Evolutionary conservation across 2,113 vertebrate genomes (phyloP), one percentile per base, ranked within the genome.

Genomic region (Procavia capensis): DNA sequence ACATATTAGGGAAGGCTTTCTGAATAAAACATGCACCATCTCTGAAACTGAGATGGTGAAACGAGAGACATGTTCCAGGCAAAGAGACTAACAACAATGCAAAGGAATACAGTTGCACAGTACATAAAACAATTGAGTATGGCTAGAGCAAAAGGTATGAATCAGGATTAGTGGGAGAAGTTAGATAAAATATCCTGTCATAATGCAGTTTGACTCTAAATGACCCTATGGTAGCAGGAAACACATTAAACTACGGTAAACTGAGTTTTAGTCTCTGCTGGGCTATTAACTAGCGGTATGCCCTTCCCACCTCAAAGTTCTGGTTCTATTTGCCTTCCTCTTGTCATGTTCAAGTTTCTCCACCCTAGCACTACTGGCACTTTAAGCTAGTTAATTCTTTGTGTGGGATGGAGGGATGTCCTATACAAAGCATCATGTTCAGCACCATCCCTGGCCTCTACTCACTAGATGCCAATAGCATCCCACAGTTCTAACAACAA

Each of bases 161-260:
- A 59, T 90, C 63, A 59, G 41, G 45, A 96, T 84, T 95, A 91
- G 75, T 68, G 45, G 66, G n/a, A 90, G 20, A 88, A 43, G 36
- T 20, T 50, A 90, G 24, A 85, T 66, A 76, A 91, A 88, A 75
- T 76, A 91, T 25, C 75, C 27, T 93, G 39, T n/a, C 36, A 84
- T 78, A 85, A 85, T 88, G 74, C 39, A 34, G 43, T 59, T 5
- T 39, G 29, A 85, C 10, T 81, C n/a, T 64, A 81, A 93, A 59
- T 64, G 63, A 36, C 24, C 36, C 39, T 75, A 63, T 4, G 59
- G 34, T 8, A 68, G 41, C 75, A 68, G 9, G 50, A 4, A 91
- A 19, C 43, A 86, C 83, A 93, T 20, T 31, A 91, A 39, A 74
- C 20, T 39, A 81, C 41, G 11, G 41, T 36, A 66, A 93, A 29